These are phyloP conservation scores for Drosophila histrio DNA, from an alignment of 2,888 invertebrate species.

Conservation along the genomic window DNA sequence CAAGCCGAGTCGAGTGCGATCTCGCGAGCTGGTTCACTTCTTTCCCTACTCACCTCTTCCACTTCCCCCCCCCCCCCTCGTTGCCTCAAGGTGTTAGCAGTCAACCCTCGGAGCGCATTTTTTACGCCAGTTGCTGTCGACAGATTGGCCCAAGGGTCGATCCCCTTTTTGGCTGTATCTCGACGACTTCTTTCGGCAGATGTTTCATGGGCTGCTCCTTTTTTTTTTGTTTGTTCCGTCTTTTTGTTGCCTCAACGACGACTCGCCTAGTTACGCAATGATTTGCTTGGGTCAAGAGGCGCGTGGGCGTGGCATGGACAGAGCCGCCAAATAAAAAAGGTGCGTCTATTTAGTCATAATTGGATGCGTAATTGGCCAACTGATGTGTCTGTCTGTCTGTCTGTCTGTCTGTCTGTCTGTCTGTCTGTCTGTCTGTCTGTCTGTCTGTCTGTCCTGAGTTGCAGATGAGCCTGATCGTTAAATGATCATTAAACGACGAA, in stretches of 20 bases:
- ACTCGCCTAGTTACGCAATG: slow-evolving; percentile 71
- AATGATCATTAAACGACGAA: too few species aligned
- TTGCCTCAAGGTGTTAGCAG: slow-evolving; percentile 54
- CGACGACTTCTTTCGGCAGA: slow-evolving; percentile 48
- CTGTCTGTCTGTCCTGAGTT: background rate
- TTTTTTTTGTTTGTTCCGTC: slow-evolving; percentile 9
- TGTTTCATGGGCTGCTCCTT: slow-evolving; percentile 56
- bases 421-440: background rate
- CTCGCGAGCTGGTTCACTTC: background rate
- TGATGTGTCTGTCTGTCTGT: background rate
- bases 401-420: background rate
- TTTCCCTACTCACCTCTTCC: background rate
- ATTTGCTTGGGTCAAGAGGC: slow-evolving; percentile 47
- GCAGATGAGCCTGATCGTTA: background rate
- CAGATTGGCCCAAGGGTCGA: slow-evolving; percentile 50
- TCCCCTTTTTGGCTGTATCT: slow-evolving; percentile 7
- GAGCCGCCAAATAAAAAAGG: slow-evolving; percentile 43
- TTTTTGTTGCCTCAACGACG: background rate
- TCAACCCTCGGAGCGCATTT: slow-evolving; percentile 55
- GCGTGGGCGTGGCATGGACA: slow-evolving; percentile 46
- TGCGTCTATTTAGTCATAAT: slow-evolving; percentile 76
- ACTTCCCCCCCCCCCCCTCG: background rate
- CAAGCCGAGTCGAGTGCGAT: slow-evolving; percentile 3
- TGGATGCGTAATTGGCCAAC: slow-evolving; percentile 69
- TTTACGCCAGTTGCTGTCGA: slow-evolving; percentile 63